Conservation (phyloP, 1,140 invertebrate species). For the Cherax destructor region DNA sequence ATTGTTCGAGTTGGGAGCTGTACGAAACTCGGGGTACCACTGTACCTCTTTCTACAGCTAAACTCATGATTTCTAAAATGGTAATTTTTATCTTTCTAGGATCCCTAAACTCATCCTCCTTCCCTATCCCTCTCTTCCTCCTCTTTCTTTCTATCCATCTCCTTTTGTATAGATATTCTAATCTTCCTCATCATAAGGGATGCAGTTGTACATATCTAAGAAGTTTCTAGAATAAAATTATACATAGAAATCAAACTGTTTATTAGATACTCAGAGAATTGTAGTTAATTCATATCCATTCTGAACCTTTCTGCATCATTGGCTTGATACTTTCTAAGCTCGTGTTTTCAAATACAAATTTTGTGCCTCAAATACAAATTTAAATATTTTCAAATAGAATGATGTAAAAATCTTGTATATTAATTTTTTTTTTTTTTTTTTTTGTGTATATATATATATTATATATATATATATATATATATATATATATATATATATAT, state of each 20-base stretch:
- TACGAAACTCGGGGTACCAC: no score
- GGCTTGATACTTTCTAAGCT: not conserved
- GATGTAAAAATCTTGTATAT: not conserved
- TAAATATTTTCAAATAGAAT: not conserved
- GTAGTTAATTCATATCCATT: not conserved
- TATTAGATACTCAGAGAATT: not conserved
- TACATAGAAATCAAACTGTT: not conserved
- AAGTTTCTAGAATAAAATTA: not conserved
- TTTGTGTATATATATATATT: no score
- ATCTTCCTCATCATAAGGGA: not conserved
- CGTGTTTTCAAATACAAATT: not conserved
- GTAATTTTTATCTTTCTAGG: constrained; percentile 52
- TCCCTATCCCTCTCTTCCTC: constrained; percentile 17
- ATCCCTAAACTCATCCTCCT: constrained; percentile 49
- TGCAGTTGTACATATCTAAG: not conserved
- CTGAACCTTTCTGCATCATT: not conserved
- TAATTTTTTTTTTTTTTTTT: no score
- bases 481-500: no score
- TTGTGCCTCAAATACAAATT: not conserved
- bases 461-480: no score
- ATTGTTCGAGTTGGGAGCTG: no score
- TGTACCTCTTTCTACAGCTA: no score
- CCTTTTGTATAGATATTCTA: constrained; percentile 18
- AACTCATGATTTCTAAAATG: constrained; percentile 23
- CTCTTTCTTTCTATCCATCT: not conserved